Evolutionary conservation across 64 coral and sea anemone species (phyloP).

Genomic region (Anthopleura sola): DNA sequence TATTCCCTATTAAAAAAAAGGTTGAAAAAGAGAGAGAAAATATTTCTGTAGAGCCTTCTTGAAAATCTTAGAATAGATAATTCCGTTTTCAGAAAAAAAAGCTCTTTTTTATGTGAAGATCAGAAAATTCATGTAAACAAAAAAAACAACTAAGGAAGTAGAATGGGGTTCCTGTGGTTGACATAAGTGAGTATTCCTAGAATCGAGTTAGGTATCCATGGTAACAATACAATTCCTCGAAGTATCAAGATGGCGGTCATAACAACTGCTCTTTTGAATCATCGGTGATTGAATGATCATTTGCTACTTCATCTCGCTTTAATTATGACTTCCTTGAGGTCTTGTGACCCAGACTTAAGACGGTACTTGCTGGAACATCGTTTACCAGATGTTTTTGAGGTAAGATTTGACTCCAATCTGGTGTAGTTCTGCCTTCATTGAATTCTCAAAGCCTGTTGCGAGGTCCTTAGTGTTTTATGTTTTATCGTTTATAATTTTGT

Average conservation of each 20-base stretch:
- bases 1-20: too few species aligned
- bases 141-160: too few species aligned
- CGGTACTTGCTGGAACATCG: conserved; percentile 67
- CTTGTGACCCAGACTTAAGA: conserved; percentile 77
- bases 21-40: too few species aligned
- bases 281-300: background rate
- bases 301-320: background rate
- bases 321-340: conserved; percentile 79
- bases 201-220: background rate
- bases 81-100: too few species aligned
- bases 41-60: too few species aligned
- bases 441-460: too few species aligned
- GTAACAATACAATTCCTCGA: background rate
- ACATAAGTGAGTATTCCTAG: background rate
- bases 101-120: background rate
- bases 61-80: too few species aligned
- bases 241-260: background rate
- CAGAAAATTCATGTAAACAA: background rate
- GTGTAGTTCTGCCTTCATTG: background rate
- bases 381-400: conserved; percentile 90
- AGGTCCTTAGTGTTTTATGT: too few species aligned
- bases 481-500: too few species aligned
- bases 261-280: background rate
- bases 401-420: background rate
- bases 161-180: background rate